phyloP scores from a whole-genome alignment of 2,888 invertebrate genomes.

The Caenorhabditis sp. region DNA sequence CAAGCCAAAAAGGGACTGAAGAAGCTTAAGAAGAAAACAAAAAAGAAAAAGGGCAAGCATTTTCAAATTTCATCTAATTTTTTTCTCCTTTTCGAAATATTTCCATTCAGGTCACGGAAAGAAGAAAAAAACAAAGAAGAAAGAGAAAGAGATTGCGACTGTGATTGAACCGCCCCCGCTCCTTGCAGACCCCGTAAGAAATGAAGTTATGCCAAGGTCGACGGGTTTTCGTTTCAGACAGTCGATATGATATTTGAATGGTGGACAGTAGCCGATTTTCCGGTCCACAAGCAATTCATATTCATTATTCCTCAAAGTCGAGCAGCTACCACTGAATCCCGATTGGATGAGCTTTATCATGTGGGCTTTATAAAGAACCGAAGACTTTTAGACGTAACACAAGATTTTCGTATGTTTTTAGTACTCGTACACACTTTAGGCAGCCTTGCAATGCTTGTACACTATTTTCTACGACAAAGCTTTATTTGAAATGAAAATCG shows the following conservation, averaged over 20 bases:
- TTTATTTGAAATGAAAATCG: slow-evolving; percentile 48
- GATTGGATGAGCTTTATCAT: slow-evolving; percentile 57
- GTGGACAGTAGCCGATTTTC: slow-evolving; percentile 39
- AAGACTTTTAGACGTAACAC: slow-evolving; percentile 51
- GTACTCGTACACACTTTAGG: too few species aligned
- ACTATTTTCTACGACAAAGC: slow-evolving; percentile 29
- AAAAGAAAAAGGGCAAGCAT: too few species aligned
- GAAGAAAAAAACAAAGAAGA: too few species aligned
- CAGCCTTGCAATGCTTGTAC: slow-evolving; percentile 37
- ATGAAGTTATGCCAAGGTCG: too few species aligned
- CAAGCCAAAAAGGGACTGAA: too few species aligned
- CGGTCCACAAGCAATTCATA: slow-evolving; percentile 42
- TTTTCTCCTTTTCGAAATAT: too few species aligned
- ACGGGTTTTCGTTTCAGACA: slow-evolving; percentile 8
- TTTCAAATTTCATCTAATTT: too few species aligned
- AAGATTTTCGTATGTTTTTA: too few species aligned
- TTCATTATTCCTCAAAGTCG: slow-evolving; percentile 48
- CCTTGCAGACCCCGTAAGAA: slow-evolving; percentile 17
- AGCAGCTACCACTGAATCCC: slow-evolving; percentile 21
- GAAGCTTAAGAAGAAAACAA: slow-evolving; percentile 36
- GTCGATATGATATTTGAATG: slow-evolving; percentile 54
- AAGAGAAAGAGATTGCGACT: slow-evolving; percentile 19
- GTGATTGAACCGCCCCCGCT: slow-evolving; percentile 9
- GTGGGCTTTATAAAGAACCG: slow-evolving; percentile 57
- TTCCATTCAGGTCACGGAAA: too few species aligned